These are phyloP conservation scores for Adoxophyes honmai DNA, from an alignment of 1,140 invertebrate genomes.

Conservation along the genomic window DNA sequence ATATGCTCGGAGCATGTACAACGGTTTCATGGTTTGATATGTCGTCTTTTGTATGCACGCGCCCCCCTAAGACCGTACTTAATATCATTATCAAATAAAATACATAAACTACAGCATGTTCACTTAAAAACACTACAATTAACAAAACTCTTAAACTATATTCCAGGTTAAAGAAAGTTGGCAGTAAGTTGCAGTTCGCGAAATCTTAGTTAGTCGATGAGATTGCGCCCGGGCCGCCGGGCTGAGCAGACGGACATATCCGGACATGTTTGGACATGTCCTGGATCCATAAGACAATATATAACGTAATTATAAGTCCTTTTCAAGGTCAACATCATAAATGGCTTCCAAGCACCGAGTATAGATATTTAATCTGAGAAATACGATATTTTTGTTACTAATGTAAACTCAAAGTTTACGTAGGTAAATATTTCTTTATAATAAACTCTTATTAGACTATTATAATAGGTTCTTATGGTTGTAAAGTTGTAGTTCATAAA, in stretches of 20 bases:
- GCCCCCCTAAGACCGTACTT: constrained; percentile 54
- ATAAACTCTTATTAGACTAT: constrained; percentile 73
- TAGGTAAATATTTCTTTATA: constrained; percentile 67
- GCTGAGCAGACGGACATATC: too few relatives aligned
- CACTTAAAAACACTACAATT: constrained; percentile 66
- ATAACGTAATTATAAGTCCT: constrained; percentile 36
- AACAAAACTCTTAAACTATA: constrained; percentile 67
- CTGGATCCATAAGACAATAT: constrained; percentile 27
- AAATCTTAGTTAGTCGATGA: constrained; percentile 37
- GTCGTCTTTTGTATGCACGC: constrained; percentile 31
- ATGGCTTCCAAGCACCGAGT: constrained; percentile 65
- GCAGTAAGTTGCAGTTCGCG: constrained; percentile 70
- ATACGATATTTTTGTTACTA: constrained; percentile 56
- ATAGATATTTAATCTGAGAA: constrained; percentile 50
- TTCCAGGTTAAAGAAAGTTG: constrained; percentile 63
- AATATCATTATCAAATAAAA: constrained; percentile 67
- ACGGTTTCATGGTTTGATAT: background rate
- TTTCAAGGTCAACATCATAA: constrained; percentile 58
- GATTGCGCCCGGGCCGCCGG: background rate
- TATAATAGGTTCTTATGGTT: constrained; percentile 58
- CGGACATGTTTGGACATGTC: too few relatives aligned
- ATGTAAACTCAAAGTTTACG: constrained; percentile 62
- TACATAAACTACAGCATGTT: constrained; percentile 68
- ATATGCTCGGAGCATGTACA: background rate
- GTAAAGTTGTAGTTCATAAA: constrained; percentile 59